These are phyloP conservation scores for Amazona finschi DNA, from an alignment of 2,797 vertebrate species.

Conservation along the genomic window DNA sequence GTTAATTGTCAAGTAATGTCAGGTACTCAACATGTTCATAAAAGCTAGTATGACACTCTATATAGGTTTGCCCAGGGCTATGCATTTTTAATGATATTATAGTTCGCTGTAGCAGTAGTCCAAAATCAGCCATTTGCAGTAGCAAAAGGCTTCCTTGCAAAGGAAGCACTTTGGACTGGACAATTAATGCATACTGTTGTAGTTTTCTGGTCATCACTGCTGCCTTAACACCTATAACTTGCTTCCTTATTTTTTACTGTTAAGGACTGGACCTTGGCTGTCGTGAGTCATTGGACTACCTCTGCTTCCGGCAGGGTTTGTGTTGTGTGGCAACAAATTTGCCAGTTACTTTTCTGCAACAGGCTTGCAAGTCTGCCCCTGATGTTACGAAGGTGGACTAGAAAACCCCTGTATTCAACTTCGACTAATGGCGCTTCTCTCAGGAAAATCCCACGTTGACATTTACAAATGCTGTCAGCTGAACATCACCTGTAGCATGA, in stretches of 20 bases:
- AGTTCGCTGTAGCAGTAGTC: neutral
- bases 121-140: neutral
- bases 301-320: neutral
- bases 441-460: neutral
- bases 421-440: rapidly evolving
- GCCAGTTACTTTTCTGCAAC: neutral
- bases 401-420: neutral
- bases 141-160: neutral
- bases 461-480: neutral
- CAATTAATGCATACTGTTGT: neutral
- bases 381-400: neutral
- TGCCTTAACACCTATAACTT: neutral
- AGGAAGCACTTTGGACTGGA: neutral
- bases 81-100: neutral
- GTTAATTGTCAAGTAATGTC: neutral
- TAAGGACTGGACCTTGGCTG: rapidly evolving
- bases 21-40: neutral
- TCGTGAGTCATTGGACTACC: neutral
- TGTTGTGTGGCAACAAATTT: neutral
- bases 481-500: neutral
- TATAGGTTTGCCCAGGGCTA: neutral
- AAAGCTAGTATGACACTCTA: neutral
- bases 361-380: neutral
- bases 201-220: neutral
- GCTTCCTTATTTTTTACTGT: neutral